phyloP scores from a whole-genome alignment of 2,113 vertebrate genomes.

The cattle (Bos taurus) region DNA sequence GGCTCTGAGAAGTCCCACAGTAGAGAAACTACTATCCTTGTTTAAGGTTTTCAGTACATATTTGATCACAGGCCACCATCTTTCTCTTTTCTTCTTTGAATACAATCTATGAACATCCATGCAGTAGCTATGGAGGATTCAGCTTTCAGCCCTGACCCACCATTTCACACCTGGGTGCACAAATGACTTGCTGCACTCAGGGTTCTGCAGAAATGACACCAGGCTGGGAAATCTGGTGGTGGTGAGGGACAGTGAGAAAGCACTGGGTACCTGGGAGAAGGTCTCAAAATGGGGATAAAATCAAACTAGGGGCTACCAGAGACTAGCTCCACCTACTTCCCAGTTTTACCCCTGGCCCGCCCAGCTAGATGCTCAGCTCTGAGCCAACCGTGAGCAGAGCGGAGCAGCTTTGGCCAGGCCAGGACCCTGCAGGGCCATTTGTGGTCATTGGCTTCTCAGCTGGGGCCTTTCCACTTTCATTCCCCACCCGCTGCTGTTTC shows the following conservation, averaged over 20 bases:
- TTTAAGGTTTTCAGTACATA: not conserved
- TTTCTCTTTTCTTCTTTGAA: not conserved
- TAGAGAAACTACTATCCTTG: not conserved
- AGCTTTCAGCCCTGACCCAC: not conserved
- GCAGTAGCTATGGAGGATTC: not conserved
- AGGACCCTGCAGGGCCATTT: conserved; percentile 15
- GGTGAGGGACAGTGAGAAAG: not conserved
- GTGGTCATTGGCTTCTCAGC: conserved; percentile 39
- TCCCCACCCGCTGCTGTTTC: not conserved
- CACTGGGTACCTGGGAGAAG: not conserved
- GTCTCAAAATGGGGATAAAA: not conserved
- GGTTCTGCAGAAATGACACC: not conserved
- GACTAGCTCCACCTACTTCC: not conserved
- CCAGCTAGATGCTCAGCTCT: not conserved
- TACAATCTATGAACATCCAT: not conserved
- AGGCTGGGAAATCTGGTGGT: not conserved
- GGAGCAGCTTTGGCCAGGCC: not conserved
- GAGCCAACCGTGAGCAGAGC: not conserved
- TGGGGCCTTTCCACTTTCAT: conserved; percentile 46
- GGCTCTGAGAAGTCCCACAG: not conserved
- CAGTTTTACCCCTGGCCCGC: not conserved
- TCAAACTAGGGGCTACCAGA: not conserved
- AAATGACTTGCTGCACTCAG: not conserved
- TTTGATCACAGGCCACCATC: not conserved
- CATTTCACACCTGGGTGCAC: not conserved